Base-by-base conservation (phyloP, 1,140 invertebrate species). In the Panonychus citri region DNA sequence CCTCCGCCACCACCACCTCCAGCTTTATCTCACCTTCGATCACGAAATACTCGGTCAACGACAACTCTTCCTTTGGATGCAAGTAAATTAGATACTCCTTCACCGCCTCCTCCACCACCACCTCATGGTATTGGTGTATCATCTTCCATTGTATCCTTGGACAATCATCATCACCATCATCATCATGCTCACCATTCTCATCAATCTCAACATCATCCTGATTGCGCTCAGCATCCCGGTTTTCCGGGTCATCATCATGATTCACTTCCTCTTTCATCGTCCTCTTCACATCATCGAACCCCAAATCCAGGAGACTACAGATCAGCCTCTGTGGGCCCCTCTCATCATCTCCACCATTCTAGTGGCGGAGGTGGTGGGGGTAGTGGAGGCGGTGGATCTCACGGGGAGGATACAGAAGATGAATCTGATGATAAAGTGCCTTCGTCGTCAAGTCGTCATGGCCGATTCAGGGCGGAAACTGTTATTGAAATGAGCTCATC, bases 401-500 rank as follows among this genome's bases (percentile, higher is more conserved):
- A 30, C 34, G 42, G 40, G n/a, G 37, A 55, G 17, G 57, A 55
- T 24, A 39, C 40, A 12, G 53, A 55, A 48, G 53, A 55, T 39
- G 43, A 26, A 26, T 48, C 53, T 37, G 37, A 34, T 39, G 57
- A 58, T 39, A 46, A 50, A 50, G 57, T 28, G 1, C 68, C 67
- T 43, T 64, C 64, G 0, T 63, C 57, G 15, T 60, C 61, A 40
- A 43, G 43, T 53, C 24, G 57, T 48, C 42, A 54, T 30, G 40
- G 43, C 26, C 53, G 57, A 54, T 64, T 61, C 63, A 64, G 64
- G 48, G 77, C 78, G 1, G 78, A 80, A 60, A 77, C 78, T 3
- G 74, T 78, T 50, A 79, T 79, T 53, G 77, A 80, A 58, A 74
- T 79, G 68, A 73, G 74, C 17, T 30, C 39, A 15, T 42, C 69